Conservation (phyloP, 2,888 invertebrate species). For the Heliconius aoede region DNA sequence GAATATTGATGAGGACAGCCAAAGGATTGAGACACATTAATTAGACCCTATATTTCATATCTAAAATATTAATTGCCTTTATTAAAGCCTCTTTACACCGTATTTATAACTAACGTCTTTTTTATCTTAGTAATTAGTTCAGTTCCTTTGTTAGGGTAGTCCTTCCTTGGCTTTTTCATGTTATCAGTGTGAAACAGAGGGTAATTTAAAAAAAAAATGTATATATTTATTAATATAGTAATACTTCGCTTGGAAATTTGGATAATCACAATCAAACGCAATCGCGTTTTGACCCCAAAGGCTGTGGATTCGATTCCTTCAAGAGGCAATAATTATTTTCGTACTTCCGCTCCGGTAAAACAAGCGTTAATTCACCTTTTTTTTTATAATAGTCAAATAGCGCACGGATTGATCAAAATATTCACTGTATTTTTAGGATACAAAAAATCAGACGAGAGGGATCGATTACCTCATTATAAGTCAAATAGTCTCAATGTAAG, state of each 20-base stretch:
- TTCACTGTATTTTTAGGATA: background rate
- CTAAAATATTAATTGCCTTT: conserved; percentile 28
- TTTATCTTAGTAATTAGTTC: conserved; percentile 25
- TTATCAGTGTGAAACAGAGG: background rate
- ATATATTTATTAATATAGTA: no score
- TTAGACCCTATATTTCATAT: conserved; percentile 27
- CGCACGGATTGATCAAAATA: no score
- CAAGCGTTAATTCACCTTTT: no score
- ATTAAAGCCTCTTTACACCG: conserved; percentile 23
- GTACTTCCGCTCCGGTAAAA: background rate
- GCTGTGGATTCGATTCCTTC: no score
- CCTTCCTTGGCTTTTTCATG: background rate
- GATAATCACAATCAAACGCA: no score
- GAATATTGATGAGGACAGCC: background rate
- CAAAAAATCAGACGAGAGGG: background rate
- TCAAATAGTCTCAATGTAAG: no score
- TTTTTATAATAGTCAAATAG: no score
- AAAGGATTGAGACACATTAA: conserved; percentile 25
- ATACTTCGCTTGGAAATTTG: no score
- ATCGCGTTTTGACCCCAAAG: no score
- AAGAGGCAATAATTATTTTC: no score
- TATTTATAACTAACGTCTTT: conserved; percentile 2
- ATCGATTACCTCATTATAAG: background rate
- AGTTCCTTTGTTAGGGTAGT: background rate
- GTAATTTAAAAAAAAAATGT: background rate